Conservation (phyloP, 2,888 invertebrate species). For the Toxonevra muliebris region DNA sequence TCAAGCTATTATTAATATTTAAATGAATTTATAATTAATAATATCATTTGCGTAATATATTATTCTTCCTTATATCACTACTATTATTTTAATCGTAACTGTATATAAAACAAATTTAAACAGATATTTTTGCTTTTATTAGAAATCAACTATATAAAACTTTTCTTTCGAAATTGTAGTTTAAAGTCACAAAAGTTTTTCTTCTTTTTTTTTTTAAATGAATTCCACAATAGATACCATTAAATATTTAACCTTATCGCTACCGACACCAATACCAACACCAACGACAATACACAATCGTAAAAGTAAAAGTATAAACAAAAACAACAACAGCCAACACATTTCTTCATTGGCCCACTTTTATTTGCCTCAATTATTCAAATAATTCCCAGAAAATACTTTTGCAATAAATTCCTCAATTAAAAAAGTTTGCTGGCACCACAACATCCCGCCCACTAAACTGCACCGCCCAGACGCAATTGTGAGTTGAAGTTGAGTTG, state of each 20-base stretch:
- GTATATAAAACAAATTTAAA: too few relatives aligned
- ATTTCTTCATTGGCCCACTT: not conserved
- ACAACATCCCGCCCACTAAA: not conserved
- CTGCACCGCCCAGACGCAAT: not conserved
- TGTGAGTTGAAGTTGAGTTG: too few relatives aligned
- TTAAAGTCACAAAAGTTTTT: too few relatives aligned
- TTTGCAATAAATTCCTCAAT: conserved; percentile 23
- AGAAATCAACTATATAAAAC: too few relatives aligned
- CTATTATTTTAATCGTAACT: too few relatives aligned
- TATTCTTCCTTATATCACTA: too few relatives aligned
- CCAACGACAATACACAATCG: conserved; percentile 1
- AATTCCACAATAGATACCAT: not conserved
- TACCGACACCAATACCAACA: conserved; percentile 13
- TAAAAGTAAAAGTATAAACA: conserved; percentile 2
- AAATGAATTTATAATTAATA: too few relatives aligned
- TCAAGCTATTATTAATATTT: too few relatives aligned
- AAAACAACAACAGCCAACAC: not conserved
- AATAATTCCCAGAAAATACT: conserved; percentile 28
- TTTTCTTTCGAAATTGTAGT: too few relatives aligned
- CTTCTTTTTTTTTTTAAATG: too few relatives aligned
- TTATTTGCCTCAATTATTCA: conserved; percentile 26
- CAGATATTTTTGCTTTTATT: too few relatives aligned
- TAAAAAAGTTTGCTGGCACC: conserved; percentile 11
- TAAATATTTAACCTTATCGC: conserved; percentile 5
- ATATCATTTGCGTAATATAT: too few relatives aligned